These are phyloP conservation scores for Collichthys lucidus DNA, from an alignment of 2,113 vertebrate genomes.

Conservation along the genomic window DNA sequence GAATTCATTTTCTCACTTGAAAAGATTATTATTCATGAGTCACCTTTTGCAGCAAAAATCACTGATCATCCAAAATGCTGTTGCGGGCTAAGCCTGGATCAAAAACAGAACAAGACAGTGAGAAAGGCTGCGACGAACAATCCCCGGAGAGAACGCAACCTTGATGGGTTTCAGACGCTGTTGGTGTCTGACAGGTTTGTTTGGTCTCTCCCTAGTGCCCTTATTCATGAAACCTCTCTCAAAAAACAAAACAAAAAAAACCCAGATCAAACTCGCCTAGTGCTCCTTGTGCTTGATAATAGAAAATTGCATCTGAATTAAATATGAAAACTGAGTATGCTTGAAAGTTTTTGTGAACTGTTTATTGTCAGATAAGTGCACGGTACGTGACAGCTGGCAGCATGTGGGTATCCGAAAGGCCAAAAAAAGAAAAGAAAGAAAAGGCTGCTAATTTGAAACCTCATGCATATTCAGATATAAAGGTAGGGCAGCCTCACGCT, in stretches of 20 bases:
- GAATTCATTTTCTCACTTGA: constrained; percentile 66
- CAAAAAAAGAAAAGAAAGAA: background rate
- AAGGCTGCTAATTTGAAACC: constrained; percentile 61
- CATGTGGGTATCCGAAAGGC: constrained; percentile 41
- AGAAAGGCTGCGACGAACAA: constrained; percentile 56
- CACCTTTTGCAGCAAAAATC: constrained; percentile 67
- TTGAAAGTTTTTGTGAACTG: constrained; percentile 44
- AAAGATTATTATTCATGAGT: constrained; percentile 75
- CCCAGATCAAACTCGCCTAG: constrained; percentile 46
- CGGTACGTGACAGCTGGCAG: constrained; percentile 59
- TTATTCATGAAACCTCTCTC: constrained; percentile 59
- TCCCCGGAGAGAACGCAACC: constrained; percentile 70
- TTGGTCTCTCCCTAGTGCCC: constrained; percentile 57
- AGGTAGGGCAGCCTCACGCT: constrained; percentile 48
- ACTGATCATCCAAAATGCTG: constrained; percentile 69
- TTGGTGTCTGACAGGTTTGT: constrained; percentile 68
- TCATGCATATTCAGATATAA: constrained; percentile 71
- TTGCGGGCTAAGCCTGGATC: constrained; percentile 71
- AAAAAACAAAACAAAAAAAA: constrained; percentile 35
- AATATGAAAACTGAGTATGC: constrained; percentile 52
- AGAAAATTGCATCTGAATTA: constrained; percentile 69
- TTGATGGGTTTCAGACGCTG: constrained; percentile 71
- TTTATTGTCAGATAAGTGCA: constrained; percentile 58
- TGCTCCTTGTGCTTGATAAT: constrained; percentile 54
- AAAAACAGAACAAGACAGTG: constrained; percentile 67